Conservation (phyloP, 2,888 invertebrate species). For the Lasioglossum malachurum region DNA sequence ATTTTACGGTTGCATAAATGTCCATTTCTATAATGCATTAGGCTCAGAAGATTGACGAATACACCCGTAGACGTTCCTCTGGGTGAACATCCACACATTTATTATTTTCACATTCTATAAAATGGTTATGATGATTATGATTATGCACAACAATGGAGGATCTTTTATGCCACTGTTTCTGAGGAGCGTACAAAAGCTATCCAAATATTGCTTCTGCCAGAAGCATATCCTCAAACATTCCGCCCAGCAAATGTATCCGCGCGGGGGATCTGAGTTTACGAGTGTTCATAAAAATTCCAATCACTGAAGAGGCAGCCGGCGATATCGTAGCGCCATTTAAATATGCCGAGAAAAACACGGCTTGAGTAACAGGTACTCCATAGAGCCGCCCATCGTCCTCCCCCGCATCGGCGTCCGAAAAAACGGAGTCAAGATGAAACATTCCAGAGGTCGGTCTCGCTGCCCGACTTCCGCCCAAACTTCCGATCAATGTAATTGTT, state of each 20-base stretch:
- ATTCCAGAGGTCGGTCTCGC: constrained; percentile 3
- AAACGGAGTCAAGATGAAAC: constrained; percentile 18
- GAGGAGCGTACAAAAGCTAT: neutral
- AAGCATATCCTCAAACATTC: neutral
- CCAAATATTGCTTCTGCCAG: neutral
- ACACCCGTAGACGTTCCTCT: no score
- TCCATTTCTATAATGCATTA: neutral
- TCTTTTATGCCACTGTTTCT: no score
- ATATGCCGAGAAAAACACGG: neutral
- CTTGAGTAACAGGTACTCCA: neutral
- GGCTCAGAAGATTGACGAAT: neutral
- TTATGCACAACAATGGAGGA: no score
- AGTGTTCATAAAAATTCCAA: neutral
- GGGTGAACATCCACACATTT: no score
- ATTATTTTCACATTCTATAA: no score
- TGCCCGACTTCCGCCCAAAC: constrained; percentile 13
- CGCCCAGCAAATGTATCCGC: neutral
- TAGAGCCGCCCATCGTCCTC: neutral
- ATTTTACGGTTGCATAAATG: no score
- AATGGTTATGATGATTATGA: no score
- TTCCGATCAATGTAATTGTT: neutral
- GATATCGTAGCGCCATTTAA: neutral
- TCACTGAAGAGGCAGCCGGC: neutral
- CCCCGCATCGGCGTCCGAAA: neutral
- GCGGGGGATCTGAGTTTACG: neutral